Conservation (phyloP, 2,113 vertebrate species). For the Bombycilla garrulus region DNA sequence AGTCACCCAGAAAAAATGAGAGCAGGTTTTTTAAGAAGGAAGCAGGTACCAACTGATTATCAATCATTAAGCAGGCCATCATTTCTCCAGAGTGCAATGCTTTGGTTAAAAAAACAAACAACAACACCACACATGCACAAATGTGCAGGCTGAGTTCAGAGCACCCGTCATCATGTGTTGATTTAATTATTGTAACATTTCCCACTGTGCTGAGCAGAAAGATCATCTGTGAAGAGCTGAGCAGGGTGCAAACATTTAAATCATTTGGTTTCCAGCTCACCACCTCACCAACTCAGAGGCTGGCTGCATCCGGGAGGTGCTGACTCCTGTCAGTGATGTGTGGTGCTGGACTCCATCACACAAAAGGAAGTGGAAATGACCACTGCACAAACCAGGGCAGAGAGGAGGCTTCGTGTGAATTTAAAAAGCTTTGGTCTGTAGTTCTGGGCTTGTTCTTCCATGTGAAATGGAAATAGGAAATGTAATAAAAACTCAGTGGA, state of each 20-base stretch:
- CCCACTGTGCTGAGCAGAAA: neutral
- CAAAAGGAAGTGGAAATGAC: neutral
- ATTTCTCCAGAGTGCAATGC: neutral
- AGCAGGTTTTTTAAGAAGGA: neutral
- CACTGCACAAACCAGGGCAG: neutral
- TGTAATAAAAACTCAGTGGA: neutral
- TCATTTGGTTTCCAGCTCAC: neutral
- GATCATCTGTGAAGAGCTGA: neutral
- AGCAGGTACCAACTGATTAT: neutral
- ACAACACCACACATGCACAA: neutral
- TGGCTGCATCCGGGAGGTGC: neutral
- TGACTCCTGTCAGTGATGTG: neutral
- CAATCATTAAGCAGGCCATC: neutral
- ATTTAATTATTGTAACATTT: constrained; percentile 30
- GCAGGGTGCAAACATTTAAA: constrained; percentile 20
- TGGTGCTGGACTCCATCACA: neutral
- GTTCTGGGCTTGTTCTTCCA: neutral
- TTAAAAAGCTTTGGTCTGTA: neutral
- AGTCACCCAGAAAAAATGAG: neutral
- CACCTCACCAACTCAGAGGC: neutral
- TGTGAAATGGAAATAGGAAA: neutral
- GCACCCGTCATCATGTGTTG: neutral
- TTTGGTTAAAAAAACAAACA: neutral
- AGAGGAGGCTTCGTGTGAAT: neutral
- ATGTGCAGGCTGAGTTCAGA: neutral